Conservation (phyloP, 2,113 vertebrate genomes). For the Oxygymnocypris stewartii region DNA sequence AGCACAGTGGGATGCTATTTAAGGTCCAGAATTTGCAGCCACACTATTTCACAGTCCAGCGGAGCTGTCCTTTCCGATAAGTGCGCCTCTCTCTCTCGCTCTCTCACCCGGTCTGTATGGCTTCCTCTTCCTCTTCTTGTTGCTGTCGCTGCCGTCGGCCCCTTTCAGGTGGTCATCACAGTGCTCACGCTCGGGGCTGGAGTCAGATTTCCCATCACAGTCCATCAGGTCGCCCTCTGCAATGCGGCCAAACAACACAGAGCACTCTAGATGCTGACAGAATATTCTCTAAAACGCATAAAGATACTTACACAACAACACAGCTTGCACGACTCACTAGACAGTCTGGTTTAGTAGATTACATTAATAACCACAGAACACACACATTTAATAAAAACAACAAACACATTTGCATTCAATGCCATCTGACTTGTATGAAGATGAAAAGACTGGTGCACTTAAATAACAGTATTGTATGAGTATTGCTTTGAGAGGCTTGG, state of each 20-base stretch:
- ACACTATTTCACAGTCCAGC: conserved; percentile 57
- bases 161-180: conserved; percentile 82
- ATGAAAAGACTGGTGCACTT: neutral
- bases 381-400: neutral
- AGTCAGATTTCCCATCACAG: conserved; percentile 93
- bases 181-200: conserved; percentile 90
- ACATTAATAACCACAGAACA: neutral
- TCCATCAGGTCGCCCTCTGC: conserved; percentile 87
- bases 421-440: neutral
- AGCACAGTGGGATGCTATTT: conserved; percentile 51
- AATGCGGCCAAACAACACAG: conserved; percentile 30
- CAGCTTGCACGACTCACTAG: neutral
- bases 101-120: conserved; percentile 53
- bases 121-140: conserved; percentile 82
- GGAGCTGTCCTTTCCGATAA: conserved; percentile 60
- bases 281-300: neutral
- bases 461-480: neutral
- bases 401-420: conserved; percentile 8
- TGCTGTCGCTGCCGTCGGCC: conserved; percentile 76
- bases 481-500: neutral
- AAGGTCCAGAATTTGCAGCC: conserved; percentile 42
- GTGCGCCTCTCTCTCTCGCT: conserved; percentile 34
- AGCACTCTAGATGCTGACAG: conserved; percentile 6
- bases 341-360: neutral
- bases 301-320: neutral